These are phyloP conservation scores for Pristis pectinata DNA, from an alignment of 2,797 vertebrate species.

Conservation along the genomic window DNA sequence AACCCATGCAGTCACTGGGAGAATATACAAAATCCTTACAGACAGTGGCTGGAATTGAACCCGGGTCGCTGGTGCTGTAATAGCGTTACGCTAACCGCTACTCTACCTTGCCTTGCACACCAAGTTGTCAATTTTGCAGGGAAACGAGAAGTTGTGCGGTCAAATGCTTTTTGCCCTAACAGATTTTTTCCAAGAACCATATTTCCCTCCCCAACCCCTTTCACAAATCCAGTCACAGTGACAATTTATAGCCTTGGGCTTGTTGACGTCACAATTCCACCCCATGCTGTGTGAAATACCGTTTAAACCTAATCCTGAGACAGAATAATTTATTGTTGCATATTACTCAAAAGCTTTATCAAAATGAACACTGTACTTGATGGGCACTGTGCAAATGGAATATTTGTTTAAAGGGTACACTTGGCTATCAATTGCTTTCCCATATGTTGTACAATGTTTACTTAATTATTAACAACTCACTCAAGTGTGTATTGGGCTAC, in stretches of 20 bases:
- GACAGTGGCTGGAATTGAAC: no score
- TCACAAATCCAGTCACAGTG: not conserved
- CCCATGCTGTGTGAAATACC: conserved; percentile 2
- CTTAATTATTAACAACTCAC: conserved; percentile 31
- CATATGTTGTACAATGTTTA: not conserved
- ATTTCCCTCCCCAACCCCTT: not conserved
- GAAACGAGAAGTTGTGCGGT: not conserved
- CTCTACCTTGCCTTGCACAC: no score
- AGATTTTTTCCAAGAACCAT: not conserved
- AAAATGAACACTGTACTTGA: conserved; percentile 14
- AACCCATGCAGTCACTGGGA: no score
- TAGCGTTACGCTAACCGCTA: no score
- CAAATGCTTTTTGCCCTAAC: not conserved
- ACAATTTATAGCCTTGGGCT: not conserved
- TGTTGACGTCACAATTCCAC: conserved; percentile 9
- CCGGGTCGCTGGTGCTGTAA: no score
- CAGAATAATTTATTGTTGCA: not conserved
- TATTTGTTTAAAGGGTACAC: conserved; percentile 34
- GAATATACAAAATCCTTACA: no score
- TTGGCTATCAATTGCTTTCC: conserved; percentile 2
- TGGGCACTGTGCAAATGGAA: not conserved
- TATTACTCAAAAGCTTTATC: conserved; percentile 15
- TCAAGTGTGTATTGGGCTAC: conserved; percentile 20
- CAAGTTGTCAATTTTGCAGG: not conserved
- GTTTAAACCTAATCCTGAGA: not conserved